These are phyloP conservation scores for Nymphalis polychloros DNA, from an alignment of 2,888 invertebrate species.

Conservation along the genomic window DNA sequence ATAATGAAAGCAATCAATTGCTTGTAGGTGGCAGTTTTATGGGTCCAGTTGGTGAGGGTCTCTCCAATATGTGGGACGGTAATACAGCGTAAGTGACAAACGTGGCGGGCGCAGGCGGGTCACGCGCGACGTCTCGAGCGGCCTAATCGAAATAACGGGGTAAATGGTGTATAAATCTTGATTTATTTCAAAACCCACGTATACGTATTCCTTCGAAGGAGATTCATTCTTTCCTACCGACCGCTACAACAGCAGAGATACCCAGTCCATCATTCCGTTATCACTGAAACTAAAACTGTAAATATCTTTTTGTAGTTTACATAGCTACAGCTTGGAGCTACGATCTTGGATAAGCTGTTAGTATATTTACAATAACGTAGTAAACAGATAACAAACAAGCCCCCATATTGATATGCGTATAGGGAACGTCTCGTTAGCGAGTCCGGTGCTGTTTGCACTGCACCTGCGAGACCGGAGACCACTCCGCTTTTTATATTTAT, in stretches of 20 bases:
- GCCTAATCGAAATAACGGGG: conserved; percentile 18
- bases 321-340: too few relatives aligned
- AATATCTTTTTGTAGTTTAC: too few relatives aligned
- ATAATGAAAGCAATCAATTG: conserved; percentile 21
- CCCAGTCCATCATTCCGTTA: too few relatives aligned
- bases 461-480: background rate
- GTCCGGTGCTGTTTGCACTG: background rate
- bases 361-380: background rate
- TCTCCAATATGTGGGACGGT: conserved; percentile 12
- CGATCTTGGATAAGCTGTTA: background rate
- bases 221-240: too few relatives aligned
- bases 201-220: too few relatives aligned
- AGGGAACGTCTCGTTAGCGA: background rate
- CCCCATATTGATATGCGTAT: background rate
- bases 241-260: too few relatives aligned
- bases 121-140: conserved; percentile 11
- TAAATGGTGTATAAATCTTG: conserved; percentile 18
- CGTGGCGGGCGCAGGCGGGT: conserved; percentile 6
- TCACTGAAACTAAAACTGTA: too few relatives aligned
- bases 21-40: conserved; percentile 27
- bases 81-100: conserved; percentile 5
- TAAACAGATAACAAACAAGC: too few relatives aligned
- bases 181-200: conserved; percentile 9
- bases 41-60: conserved; percentile 16
- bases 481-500: conserved; percentile 1